Conservation (phyloP, 2,797 vertebrate genomes). For the Danio albolineatus region DNA sequence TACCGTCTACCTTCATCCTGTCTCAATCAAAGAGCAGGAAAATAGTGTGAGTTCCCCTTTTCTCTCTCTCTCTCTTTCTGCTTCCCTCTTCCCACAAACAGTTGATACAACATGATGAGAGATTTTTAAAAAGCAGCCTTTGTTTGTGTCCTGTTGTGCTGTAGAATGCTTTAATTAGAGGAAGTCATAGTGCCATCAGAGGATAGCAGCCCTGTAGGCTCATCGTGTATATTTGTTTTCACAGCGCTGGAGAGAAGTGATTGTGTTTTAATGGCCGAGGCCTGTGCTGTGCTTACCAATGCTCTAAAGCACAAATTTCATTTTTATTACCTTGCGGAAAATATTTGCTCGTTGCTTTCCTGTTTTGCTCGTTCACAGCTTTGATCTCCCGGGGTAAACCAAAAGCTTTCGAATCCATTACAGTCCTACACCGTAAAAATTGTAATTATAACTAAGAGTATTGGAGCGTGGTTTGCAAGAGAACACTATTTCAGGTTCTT, state of each 20-base stretch:
- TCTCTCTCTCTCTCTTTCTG: conserved; percentile 2
- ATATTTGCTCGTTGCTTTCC: conserved; percentile 70
- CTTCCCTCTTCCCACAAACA: conserved; percentile 73
- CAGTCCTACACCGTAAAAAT: neutral
- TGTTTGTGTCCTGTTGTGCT: conserved; percentile 71
- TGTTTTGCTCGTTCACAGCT: conserved; percentile 41
- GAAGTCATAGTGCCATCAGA: conserved; percentile 77
- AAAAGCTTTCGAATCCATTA: conserved; percentile 14
- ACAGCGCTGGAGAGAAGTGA: conserved; percentile 71
- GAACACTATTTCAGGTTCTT: too few relatives aligned
- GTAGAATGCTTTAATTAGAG: conserved; percentile 74
- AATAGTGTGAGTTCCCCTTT: neutral
- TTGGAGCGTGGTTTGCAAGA: too few relatives aligned
- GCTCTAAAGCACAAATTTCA: conserved; percentile 69
- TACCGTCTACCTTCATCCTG: conserved; percentile 48
- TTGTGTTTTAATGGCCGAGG: conserved; percentile 80
- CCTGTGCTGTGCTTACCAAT: conserved; percentile 71
- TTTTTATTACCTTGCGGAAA: conserved; percentile 78
- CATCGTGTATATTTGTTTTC: conserved; percentile 83
- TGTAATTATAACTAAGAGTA: neutral
- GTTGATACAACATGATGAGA: conserved; percentile 75
- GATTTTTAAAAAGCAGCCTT: conserved; percentile 68
- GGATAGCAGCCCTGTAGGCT: conserved; percentile 75
- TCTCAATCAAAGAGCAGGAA: conserved; percentile 71
- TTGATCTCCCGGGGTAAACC: conserved; percentile 34